Evolutionary conservation across 2,113 vertebrate species (phyloP), one percentile per base, ranked within the genome.

Genomic region (Nycticebus coucang): DNA sequence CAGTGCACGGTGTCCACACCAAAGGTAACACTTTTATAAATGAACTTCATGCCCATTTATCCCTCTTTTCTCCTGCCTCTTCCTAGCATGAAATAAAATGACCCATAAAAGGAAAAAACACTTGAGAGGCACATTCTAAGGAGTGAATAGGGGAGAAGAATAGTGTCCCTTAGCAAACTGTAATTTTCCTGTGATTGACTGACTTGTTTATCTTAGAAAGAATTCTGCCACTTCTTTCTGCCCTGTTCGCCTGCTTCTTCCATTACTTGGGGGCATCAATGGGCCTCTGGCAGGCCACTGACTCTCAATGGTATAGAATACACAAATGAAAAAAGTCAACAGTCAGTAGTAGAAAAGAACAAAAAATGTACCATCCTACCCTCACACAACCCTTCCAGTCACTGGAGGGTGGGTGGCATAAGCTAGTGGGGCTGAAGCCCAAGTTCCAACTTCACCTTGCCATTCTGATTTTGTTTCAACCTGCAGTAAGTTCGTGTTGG

Each of bases 21-120:
- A 69, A 53, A 97, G 78, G 79, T 19, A 35, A 35, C 37, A 68
- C 66, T 55, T 75, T 92, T 71, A 72, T 18, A 81, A 69, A 92
- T 13, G 57, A 93, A 22, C 78, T 41, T 57, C 33, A 3, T 11
- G 41, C 22, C 66, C 50, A 12, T 60, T 26, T 21, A 21, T 4
- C 30, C 55, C 28, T 33, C 8, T 24, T 90, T 30, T 64, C 22
- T 19, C 22, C 57, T 71, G 55, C 41, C 59, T 83, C 64, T 85
- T 62, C 89, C 60, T 35, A 64, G 12, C 50, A 37, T n/a, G 11
- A 18, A 35, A 68, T 5, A 37, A 53, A 57, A 18, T 4, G 12
- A 69, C 15, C 50, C n/a, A 13, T 1, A 75, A 57, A 55, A 59
- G 59, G 68, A 22, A 72, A 37, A 93, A 26, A 19, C 45, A 30